A percentile compares a stretch with the other conserved stretches of the same genome.
phyloP scores from a whole-genome alignment of 1,140 invertebrate genomes.

The Nixonia krombeini region DNA sequence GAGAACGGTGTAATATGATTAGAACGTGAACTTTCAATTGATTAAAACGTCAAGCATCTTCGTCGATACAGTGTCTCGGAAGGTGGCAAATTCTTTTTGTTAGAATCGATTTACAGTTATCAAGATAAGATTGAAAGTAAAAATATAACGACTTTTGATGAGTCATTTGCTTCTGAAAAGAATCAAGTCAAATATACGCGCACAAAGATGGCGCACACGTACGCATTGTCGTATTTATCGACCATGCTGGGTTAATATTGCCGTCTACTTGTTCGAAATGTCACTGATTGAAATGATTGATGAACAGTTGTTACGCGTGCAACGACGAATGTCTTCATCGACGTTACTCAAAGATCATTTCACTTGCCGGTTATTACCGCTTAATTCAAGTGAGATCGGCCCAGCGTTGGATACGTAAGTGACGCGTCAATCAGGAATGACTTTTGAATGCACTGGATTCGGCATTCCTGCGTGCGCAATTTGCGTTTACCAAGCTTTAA shows the following conservation, averaged over 20 bases:
- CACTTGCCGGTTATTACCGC: neutral
- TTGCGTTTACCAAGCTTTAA: too few relatives aligned
- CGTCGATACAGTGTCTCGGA: too few relatives aligned
- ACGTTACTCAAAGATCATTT: constrained; percentile 4
- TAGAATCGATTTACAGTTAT: too few relatives aligned
- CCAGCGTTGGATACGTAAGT: neutral
- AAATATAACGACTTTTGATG: constrained; percentile 9
- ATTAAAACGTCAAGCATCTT: too few relatives aligned
- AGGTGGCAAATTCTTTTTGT: too few relatives aligned
- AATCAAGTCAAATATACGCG: constrained; percentile 33
- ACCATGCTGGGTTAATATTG: constrained; percentile 19
- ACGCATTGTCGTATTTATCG: constrained; percentile 22
- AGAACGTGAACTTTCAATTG: too few relatives aligned
- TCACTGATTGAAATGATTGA: constrained; percentile 39
- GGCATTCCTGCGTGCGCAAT: too few relatives aligned
- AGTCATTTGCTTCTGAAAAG: constrained; percentile 31
- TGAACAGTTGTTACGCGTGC: constrained; percentile 16
- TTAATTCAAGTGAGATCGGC: neutral
- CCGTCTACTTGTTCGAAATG: constrained; percentile 16
- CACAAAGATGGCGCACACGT: too few relatives aligned
- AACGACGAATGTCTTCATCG: constrained; percentile 27
- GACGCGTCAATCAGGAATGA: neutral
- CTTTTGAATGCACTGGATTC: neutral
- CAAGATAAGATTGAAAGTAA: too few relatives aligned
- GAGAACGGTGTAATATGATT: too few relatives aligned